Evolutionary conservation across 2,113 vertebrate genomes (phyloP).

Genomic region (Pedionomus torquatus): DNA sequence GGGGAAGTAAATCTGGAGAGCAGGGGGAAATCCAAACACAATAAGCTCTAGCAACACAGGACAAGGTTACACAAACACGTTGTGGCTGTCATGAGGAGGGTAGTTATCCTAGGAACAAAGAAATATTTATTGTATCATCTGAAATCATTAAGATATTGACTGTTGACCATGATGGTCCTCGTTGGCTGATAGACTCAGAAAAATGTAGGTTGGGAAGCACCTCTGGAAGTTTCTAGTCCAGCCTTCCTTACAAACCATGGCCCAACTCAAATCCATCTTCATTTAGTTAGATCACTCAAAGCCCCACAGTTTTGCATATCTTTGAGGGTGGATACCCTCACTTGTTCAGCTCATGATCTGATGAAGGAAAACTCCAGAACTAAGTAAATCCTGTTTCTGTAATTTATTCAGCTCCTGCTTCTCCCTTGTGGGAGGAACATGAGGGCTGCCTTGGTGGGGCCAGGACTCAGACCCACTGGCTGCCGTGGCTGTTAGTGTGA

Average conservation of each 20-base stretch:
- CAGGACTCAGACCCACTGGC: not conserved
- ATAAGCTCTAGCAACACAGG: not conserved
- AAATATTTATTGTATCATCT: not conserved
- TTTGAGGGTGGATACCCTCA: not conserved
- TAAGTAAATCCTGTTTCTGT: not conserved
- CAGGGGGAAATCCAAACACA: not conserved
- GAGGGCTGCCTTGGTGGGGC: not conserved
- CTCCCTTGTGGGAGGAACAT: not conserved
- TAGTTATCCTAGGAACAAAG: not conserved
- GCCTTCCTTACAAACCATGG: not conserved
- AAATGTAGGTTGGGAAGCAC: not conserved
- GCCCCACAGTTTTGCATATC: not conserved
- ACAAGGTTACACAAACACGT: not conserved
- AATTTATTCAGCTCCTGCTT: not conserved
- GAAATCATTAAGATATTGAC: not conserved
- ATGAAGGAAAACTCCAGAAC: not conserved
- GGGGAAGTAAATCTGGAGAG: not conserved
- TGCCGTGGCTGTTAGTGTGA: not conserved
- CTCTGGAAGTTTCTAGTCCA: not conserved
- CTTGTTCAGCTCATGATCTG: not conserved
- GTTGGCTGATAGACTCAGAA: not conserved
- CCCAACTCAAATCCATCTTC: not conserved
- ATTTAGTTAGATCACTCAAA: not conserved
- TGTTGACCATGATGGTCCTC: not conserved
- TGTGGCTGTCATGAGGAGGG: not conserved